Base-by-base conservation (phyloP, 1,140 invertebrate genomes). In the Acromyrmex echinatior region DNA sequence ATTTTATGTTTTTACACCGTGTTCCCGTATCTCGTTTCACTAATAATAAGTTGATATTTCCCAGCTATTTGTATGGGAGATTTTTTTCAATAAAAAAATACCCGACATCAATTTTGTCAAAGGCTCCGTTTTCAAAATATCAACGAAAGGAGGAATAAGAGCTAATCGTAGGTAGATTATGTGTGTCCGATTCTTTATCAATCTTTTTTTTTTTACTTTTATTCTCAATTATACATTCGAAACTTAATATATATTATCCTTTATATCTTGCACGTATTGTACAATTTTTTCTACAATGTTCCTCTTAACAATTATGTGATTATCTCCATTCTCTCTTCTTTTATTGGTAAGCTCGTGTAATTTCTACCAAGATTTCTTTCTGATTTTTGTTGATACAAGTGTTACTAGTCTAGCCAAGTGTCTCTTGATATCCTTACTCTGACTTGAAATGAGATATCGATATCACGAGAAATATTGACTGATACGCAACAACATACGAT, bases 311-410 rank as follows among this genome's bases (percentile, higher is more conserved):
- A 53, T 28, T 53, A 25, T 35, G 12, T 56, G 14, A 14, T 39
- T 77, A 14, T 77, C 4, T 51, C 9, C 9, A 6, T 35, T 9
- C n/a, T 16, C 3, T 51, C 56, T 39, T 68, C 10, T 79, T 39
- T 66, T 10, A 21, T 25, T 35, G 60, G 9, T 39, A 39, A 25
- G 45, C n/a, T 49, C 28, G 45, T 85, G 35, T 56, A 78, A 86
- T 79, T 86, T 76, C 28, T 63, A 21, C 3, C 70, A 56, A 68
- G 77, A 70, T 87, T 88, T 71, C 58, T 68, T 60, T 79, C 25
- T 45, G 56, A 70, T 63, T 49, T 68, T 60, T 73, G 68, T 89
- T 80, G 88, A 88, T 68, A 80, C 87, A 80, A 89, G 87, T 80
- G 87, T 86, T 39, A 49, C 84, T 25, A 25, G 45, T 80, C 45